Percentiles rank a stretch among this genome's conserved stretches.
These are phyloP conservation scores for Lochmaea crataegi DNA, from an alignment of 2,888 invertebrate genomes.

Conservation along the genomic window DNA sequence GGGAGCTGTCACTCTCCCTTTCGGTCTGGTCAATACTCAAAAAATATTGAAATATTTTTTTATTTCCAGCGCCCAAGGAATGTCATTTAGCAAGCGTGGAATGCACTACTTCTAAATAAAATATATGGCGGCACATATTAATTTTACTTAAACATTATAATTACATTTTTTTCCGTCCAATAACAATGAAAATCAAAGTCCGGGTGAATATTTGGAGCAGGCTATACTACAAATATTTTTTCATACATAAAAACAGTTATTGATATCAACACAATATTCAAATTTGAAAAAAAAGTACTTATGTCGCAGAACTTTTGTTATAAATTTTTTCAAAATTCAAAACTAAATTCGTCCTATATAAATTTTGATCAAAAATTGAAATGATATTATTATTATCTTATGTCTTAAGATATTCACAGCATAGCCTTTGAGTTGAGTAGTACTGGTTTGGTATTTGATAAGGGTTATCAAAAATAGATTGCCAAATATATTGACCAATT, in stretches of 20 bases:
- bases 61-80: conserved; percentile 63
- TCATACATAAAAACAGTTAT: background rate
- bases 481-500: conserved; percentile 18
- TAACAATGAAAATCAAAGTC: conserved; percentile 17
- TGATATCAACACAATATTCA: background rate
- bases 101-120: conserved; percentile 58
- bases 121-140: conserved; percentile 45
- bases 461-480: conserved; percentile 27
- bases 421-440: conserved; percentile 6
- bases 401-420: conserved; percentile 1
- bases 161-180: conserved; percentile 31
- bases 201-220: background rate
- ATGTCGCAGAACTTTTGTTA: background rate
- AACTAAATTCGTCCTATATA: too few relatives aligned
- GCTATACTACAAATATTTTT: conserved; percentile 2
- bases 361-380: background rate
- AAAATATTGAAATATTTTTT: conserved; percentile 49
- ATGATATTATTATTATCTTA: background rate
- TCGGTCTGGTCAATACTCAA: conserved; percentile 52
- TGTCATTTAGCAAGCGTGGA: conserved; percentile 64
- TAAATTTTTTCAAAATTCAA: too few relatives aligned
- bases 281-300: background rate
- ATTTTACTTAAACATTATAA: conserved; percentile 33
- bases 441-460: conserved; percentile 18
- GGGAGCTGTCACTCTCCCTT: conserved; percentile 53